Evolutionary conservation across 2,797 vertebrate genomes (phyloP), one percentile per base, ranked within the genome.

Genomic region (Ambastaia sidthimunki): DNA sequence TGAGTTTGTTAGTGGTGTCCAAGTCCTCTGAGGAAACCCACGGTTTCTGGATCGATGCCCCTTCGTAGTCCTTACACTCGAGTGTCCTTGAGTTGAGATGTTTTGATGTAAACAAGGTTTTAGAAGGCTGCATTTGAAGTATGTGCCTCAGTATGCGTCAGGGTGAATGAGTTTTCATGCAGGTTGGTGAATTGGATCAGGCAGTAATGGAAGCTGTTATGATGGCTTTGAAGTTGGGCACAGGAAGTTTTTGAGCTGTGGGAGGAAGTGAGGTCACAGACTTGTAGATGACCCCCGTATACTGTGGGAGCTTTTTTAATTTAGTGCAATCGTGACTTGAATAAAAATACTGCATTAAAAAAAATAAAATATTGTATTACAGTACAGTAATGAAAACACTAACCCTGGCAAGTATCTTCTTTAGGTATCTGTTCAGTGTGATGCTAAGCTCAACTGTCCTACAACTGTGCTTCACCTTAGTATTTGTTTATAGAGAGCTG

Each of bases 31-130:
- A 21, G 66, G 7, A 59, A 47, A n/a, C 55, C 66, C 44, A 16
- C 11, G 55, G 54, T 70, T 37, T 70, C 25, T 60, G 18, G 41
- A 25, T 50, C 37, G 10, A 11, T 60, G 18, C 13, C 41, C 41
- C 3, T 37, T 37, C 34, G 4, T 34, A 19, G 66, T 60, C 54
- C n/a, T 60, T 60, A 16, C 66, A 60, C 48, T 59, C 34, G 44
- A 41, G 65, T 68, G 50, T 69, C 57, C n/a, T 70, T 59, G 23
- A 31, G 34, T 25, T 16, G 25, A 77, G 13, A 23, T 13, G 9
- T 48, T 41, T 31, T 34, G 25, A 54, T 69, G 75, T 69, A 69
- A 60, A 77, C 66, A 70, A 57, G 74, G 65, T 60, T 77, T 55
- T 28, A 2, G 1, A 44, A 69, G 23, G 7, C 54, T 60, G 54